Evolutionary conservation across 2,888 invertebrate genomes (phyloP), one percentile per base, ranked within the genome.

Genomic region (Coleophora flavipennella): DNA sequence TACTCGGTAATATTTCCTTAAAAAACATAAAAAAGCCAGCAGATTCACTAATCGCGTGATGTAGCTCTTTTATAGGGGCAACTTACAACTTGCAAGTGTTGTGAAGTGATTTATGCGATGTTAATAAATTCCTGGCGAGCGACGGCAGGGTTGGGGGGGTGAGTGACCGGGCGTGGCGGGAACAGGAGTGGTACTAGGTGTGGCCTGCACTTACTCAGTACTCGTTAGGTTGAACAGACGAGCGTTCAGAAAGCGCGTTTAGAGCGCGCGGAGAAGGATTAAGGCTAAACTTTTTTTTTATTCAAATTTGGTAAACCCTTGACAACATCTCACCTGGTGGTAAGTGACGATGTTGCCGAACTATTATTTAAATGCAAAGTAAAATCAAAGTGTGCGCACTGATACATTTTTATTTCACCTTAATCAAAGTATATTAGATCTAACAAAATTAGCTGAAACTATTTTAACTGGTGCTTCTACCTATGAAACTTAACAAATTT

Each of bases 111-210:
- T 70, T 69, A 69, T 61, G 59, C 46, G 50, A 50, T 52, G 62
- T 68, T 69, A 67, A 70, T 71, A 70, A 69, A 65, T 67, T 62
- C 55, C 55, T 50, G 36, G 53, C 46, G 42, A 60, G 56, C 72
- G 72, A 69, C 66, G 56, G 55, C 48, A 71, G 51, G 68, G 53
- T n/a, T n/a, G 59, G 20, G 20, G 6, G 20, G 20, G 20, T 20
- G 20, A 20, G 20, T 20, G 20, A 20, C 20, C 42, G 52, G 59
- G 65, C 44, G 61, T 49, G 62, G 65, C 55, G 46, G 45, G 55
- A 50, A 60, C 48, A 57, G 68, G 67, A 57, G 67, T 54, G 68
- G 54, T 51, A 38, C 46, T 49, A 62, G 70, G 71, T 59, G 72
- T 45, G 69, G 60, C 58, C 37, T 42, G 45, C 27, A 40, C 51